Percentiles rank a stretch among this genome's conserved stretches.
phyloP scores from a whole-genome alignment of 2,888 invertebrate species.

The Polietes domitor region DNA sequence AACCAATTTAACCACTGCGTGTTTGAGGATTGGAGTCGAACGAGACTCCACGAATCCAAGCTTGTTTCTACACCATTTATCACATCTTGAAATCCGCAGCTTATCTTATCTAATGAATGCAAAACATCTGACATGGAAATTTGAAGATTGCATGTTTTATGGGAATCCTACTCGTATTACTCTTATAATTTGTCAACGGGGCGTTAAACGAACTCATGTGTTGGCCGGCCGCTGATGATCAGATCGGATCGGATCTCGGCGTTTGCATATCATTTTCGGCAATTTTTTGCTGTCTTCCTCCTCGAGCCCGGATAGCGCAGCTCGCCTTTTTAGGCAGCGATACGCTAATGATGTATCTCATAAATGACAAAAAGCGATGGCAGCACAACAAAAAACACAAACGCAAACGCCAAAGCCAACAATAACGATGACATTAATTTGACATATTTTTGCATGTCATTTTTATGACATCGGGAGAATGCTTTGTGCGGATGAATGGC shows the following conservation, averaged over 20 bases:
- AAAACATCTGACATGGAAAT: slow-evolving; percentile 2
- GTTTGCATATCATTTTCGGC: slow-evolving; percentile 45
- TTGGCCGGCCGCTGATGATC: slow-evolving; percentile 31
- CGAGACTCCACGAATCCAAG: too few species aligned
- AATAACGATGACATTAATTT: slow-evolving; percentile 73
- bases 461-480: slow-evolving; percentile 67
- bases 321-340: slow-evolving; percentile 62
- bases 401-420: slow-evolving; percentile 36
- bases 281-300: slow-evolving; percentile 9
- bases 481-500: slow-evolving; percentile 53
- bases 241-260: slow-evolving; percentile 5
- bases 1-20: too few species aligned
- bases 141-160: background rate
- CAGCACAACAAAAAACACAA: slow-evolving; percentile 9
- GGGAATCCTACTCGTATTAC: too few species aligned
- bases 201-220: slow-evolving; percentile 61
- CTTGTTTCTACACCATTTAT: background rate
- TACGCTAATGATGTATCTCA: slow-evolving; percentile 67
- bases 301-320: background rate
- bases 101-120: slow-evolving; percentile 1
- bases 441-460: slow-evolving; percentile 76
- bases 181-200: slow-evolving; percentile 63
- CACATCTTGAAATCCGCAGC: background rate
- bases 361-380: slow-evolving; percentile 38
- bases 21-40: too few species aligned